Conservation (phyloP, 2,888 invertebrate species). For the Aphodius sticticus region DNA sequence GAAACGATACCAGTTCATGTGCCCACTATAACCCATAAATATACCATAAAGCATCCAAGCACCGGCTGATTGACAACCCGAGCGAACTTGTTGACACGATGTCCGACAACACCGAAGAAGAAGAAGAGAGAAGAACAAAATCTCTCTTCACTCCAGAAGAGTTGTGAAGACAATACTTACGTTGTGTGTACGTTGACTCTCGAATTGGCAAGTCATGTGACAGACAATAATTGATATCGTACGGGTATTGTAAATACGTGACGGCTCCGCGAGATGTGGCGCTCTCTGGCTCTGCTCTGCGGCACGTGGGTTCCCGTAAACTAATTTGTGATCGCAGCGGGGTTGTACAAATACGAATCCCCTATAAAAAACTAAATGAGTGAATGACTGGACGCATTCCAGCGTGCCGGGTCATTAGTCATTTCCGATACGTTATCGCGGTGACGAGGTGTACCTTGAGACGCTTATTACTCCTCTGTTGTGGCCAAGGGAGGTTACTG, state of each 20-base stretch:
- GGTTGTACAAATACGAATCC: conserved; percentile 66
- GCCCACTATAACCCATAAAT: neutral
- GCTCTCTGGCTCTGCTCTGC: conserved; percentile 1
- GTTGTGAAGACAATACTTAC: neutral
- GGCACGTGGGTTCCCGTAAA: conserved; percentile 63
- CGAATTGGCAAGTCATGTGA: conserved; percentile 51
- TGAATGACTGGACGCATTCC: conserved; percentile 70
- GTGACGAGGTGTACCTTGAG: conserved; percentile 58
- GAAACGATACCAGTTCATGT: neutral
- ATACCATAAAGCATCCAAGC: conserved; percentile 23
- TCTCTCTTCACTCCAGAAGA: conserved; percentile 34
- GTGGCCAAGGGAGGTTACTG: neutral
- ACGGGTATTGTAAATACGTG: conserved; percentile 47
- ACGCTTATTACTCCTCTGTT: conserved; percentile 54
- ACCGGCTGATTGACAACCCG: conserved; percentile 16
- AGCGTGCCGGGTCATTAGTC: conserved; percentile 58
- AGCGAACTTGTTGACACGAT: conserved; percentile 44
- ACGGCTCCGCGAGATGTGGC: conserved; percentile 22
- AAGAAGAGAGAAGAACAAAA: conserved; percentile 28
- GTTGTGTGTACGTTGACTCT: conserved; percentile 27
- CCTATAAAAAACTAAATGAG: conserved; percentile 65
- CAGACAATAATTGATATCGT: conserved; percentile 56
- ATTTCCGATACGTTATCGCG: conserved; percentile 59
- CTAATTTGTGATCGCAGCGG: conserved; percentile 71
- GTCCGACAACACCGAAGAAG: conserved; percentile 45